phyloP scores from a whole-genome alignment of 2,797 vertebrate species.

The Muscicapa striata region DNA sequence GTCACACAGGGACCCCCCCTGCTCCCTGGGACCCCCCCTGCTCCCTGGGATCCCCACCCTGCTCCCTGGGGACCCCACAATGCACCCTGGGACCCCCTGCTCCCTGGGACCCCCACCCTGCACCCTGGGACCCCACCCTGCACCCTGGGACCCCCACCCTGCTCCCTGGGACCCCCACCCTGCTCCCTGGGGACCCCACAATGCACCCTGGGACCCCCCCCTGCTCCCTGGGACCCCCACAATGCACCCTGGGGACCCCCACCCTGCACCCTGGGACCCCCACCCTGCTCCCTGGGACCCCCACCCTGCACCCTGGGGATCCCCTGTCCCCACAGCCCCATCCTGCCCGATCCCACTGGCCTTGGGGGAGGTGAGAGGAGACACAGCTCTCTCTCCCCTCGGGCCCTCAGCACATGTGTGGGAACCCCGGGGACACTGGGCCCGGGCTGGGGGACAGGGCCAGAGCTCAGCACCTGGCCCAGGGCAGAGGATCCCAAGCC shows the following conservation, averaged over 20 bases:
- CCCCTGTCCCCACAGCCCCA: background rate
- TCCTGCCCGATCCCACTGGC: background rate
- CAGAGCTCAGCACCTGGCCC: background rate
- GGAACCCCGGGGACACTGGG: background rate
- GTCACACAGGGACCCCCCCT: background rate
- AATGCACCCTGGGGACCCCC: no score
- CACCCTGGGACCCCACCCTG: background rate
- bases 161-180: background rate
- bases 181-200: background rate
- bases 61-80: no score
- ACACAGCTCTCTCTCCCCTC: background rate
- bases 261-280: background rate
- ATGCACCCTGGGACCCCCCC: background rate
- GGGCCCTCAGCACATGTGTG: rapidly evolving
- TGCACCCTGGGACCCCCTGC: background rate
- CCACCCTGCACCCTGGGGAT: no score
- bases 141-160: background rate
- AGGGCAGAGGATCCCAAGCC: background rate
- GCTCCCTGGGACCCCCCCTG: background rate
- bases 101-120: background rate
- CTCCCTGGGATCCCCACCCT: no score
- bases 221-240: background rate
- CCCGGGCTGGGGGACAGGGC: background rate
- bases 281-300: background rate
- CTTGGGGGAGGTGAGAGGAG: no score